Evolutionary conservation across 2,113 vertebrate genomes (phyloP).

Genomic region (Progne subis): DNA sequence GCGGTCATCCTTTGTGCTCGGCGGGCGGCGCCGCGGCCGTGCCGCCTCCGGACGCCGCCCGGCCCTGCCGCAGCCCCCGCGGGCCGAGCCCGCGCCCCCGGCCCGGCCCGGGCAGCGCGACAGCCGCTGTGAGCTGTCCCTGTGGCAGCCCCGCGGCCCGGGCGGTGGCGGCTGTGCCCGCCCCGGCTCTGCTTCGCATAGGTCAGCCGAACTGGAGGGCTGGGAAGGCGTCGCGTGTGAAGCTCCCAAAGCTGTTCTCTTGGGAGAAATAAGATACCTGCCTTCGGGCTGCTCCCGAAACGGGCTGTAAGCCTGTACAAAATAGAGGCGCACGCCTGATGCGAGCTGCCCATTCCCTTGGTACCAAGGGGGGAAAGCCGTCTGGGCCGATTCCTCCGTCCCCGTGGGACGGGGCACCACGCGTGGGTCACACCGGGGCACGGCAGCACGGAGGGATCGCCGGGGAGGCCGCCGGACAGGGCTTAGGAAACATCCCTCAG

Average conservation of each 20-base stretch:
- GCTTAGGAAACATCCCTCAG: not conserved
- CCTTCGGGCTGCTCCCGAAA: not conserved
- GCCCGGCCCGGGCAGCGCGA: not conserved
- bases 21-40: too few species aligned
- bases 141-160: not conserved
- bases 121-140: too few species aligned
- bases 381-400: not conserved
- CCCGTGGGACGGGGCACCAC: not conserved
- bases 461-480: too few species aligned
- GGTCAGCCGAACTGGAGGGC: fast-evolving
- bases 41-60: too few species aligned
- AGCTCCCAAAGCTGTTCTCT: not conserved
- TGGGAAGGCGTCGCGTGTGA: not conserved
- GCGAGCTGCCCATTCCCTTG: fast-evolving
- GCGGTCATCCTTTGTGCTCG: too few species aligned
- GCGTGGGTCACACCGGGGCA: not conserved
- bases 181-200: fast-evolving
- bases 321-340: not conserved
- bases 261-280: not conserved
- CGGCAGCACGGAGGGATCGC: not conserved
- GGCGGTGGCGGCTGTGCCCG: not conserved
- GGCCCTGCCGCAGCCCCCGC: too few species aligned
- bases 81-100: not conserved
- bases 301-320: too few species aligned
- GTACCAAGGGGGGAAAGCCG: not conserved